Conservation (phyloP, 2,113 vertebrate genomes). For the Psilopogon haemacephalus region DNA sequence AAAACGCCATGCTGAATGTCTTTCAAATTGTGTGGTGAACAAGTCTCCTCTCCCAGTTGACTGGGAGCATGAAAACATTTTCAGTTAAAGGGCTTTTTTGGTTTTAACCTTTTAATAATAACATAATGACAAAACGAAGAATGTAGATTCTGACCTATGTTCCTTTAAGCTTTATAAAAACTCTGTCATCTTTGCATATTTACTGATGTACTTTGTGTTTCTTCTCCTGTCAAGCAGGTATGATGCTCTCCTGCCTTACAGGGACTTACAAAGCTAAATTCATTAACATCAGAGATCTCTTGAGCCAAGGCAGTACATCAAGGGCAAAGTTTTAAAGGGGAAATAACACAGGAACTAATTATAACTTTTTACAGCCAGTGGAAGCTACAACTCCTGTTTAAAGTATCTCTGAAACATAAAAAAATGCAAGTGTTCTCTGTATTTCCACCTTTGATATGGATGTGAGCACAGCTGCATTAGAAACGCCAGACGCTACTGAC, state of each 20-base stretch:
- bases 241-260: neutral
- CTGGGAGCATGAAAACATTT: neutral
- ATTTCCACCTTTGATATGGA: neutral
- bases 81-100: neutral
- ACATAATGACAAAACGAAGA: neutral
- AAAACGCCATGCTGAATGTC: neutral
- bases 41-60: neutral
- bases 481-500: neutral
- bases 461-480: rapidly evolving
- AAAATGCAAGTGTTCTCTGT: neutral
- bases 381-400: neutral
- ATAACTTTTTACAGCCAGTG: neutral
- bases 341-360: conserved; percentile 17
- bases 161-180: neutral
- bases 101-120: neutral
- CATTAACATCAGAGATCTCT: conserved; percentile 13
- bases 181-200: neutral
- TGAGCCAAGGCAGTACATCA: neutral
- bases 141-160: neutral
- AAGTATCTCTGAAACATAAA: neutral
- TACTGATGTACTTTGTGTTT: neutral
- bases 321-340: neutral
- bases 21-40: neutral
- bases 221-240: neutral
- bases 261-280: neutral